Conservation (phyloP, 2,888 invertebrate species). For the Tenthredo mesomela region DNA sequence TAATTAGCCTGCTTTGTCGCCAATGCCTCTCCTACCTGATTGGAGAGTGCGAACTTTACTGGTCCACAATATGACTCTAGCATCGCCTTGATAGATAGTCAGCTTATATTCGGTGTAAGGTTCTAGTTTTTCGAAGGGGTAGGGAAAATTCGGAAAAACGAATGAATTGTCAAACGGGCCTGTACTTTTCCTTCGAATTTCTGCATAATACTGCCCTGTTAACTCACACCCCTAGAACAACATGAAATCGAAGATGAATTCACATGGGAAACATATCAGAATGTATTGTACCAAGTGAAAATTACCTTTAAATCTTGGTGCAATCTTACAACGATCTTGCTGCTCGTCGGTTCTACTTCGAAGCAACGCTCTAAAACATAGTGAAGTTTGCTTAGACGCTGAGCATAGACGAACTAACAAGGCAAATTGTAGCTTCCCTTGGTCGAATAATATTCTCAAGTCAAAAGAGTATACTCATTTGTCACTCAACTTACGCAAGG, state of each 20-base stretch:
- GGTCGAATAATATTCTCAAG: background rate
- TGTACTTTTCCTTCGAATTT: background rate
- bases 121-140: background rate
- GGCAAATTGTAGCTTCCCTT: background rate
- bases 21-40: conserved; percentile 58
- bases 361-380: background rate
- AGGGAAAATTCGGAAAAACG: background rate
- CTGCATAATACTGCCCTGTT: too few relatives aligned
- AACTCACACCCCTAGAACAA: background rate
- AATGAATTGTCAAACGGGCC: background rate
- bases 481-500: background rate
- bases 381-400: background rate
- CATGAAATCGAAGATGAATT: background rate
- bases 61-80: conserved; percentile 34
- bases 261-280: background rate
- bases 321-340: background rate
- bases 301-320: background rate
- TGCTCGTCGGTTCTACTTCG: background rate
- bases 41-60: conserved; percentile 59
- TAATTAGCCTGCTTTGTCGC: background rate
- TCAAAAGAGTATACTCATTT: background rate
- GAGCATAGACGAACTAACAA: background rate
- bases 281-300: background rate
- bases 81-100: conserved; percentile 48
- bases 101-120: conserved; percentile 55